Conservation (phyloP, 1,140 invertebrate species). For the Drosophila rufa region DNA sequence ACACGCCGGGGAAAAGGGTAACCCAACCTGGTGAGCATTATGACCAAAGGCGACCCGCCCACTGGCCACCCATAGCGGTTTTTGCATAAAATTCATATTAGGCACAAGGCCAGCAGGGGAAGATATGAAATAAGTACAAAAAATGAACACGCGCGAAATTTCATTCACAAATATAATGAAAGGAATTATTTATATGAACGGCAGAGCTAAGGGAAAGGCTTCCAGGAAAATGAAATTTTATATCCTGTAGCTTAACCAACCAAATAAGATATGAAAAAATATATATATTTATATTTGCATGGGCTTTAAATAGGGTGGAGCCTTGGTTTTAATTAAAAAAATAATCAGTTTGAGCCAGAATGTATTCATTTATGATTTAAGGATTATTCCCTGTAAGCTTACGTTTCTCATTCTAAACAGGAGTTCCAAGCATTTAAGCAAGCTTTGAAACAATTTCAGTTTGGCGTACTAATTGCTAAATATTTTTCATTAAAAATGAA, state of each 20-base stretch:
- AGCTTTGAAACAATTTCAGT: conserved; percentile 4
- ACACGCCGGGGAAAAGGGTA: conserved; percentile 31
- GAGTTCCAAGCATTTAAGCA: background rate
- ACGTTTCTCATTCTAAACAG: background rate
- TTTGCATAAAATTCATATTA: conserved; percentile 80
- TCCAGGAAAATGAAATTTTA: conserved; percentile 57
- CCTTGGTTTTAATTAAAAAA: conserved; percentile 62
- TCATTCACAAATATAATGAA: conserved; percentile 69
- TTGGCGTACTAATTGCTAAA: conserved; percentile 44
- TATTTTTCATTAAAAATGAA: conserved; percentile 56
- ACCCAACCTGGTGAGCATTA: conserved; percentile 56
- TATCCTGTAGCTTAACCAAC: conserved; percentile 41
- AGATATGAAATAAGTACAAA: conserved; percentile 63
- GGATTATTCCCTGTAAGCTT: background rate
- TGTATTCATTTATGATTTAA: conserved; percentile 9
- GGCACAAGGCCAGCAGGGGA: conserved; percentile 64
- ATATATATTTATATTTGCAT: conserved; percentile 13
- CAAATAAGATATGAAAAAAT: conserved; percentile 27
- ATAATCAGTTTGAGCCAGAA: conserved; percentile 22
- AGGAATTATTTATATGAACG: conserved; percentile 77
- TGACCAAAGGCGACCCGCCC: conserved; percentile 45
- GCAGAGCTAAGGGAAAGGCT: conserved; percentile 7
- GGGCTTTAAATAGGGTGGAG: conserved; percentile 6
- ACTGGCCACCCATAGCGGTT: conserved; percentile 35
- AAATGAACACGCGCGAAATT: conserved; percentile 60